Conservation (phyloP, 2,888 invertebrate genomes). For the Rugalucina vietnamica region DNA sequence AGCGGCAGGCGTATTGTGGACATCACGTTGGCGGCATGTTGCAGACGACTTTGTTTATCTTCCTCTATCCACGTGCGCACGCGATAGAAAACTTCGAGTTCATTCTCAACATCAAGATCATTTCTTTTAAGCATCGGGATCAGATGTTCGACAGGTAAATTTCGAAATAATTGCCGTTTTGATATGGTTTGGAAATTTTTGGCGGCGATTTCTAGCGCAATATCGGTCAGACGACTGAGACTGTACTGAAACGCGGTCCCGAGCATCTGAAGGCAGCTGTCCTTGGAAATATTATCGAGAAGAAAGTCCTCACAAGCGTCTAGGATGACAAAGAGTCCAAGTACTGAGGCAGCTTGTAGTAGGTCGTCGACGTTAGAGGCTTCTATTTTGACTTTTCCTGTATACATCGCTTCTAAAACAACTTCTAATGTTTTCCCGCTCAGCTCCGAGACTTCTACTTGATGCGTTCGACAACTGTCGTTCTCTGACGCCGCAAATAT, state of each 20-base stretch:
- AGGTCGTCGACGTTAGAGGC: constrained; percentile 68
- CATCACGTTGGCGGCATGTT: constrained; percentile 65
- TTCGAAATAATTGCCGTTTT: constrained; percentile 60
- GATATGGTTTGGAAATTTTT: constrained; percentile 66
- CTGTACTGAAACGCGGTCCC: constrained; percentile 65
- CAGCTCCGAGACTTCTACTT: constrained; percentile 64
- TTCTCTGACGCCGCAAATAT: constrained; percentile 58
- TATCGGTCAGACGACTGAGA: constrained; percentile 58
- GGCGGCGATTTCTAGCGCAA: constrained; percentile 64
- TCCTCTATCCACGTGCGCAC: constrained; percentile 70
- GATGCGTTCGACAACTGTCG: constrained; percentile 6
- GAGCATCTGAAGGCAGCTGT: constrained; percentile 71
- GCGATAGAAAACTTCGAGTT: constrained; percentile 70
- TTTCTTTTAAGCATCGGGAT: constrained; percentile 64
- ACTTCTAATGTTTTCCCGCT: constrained; percentile 54
- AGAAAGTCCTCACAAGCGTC: constrained; percentile 73
- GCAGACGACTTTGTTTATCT: constrained; percentile 58
- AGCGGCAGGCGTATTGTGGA: constrained; percentile 72
- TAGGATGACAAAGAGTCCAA: constrained; percentile 68
- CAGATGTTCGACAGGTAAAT: constrained; percentile 65
- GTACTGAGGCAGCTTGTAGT: constrained; percentile 59
- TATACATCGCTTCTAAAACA: constrained; percentile 73
- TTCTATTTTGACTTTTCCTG: constrained; percentile 67
- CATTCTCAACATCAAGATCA: constrained; percentile 63
- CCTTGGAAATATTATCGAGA: constrained; percentile 55